These are phyloP conservation scores for Enhydra lutris DNA, from an alignment of 2,113 vertebrate genomes.

Conservation along the genomic window DNA sequence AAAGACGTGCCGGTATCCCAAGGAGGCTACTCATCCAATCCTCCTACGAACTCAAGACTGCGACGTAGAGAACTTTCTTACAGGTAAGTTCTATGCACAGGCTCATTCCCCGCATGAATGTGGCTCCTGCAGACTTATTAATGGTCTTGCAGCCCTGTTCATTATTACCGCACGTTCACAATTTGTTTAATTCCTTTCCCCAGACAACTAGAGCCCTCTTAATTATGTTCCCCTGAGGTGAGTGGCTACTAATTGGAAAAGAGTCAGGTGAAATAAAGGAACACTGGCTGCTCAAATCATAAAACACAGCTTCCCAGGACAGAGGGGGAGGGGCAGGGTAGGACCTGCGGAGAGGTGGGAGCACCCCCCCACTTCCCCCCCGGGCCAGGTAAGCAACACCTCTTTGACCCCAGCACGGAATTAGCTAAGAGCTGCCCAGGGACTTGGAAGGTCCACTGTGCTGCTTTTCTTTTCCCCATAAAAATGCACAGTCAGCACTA, in stretches of 20 bases:
- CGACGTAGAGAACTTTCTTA: slow-evolving; percentile 29
- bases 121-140: slow-evolving; percentile 70
- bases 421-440: slow-evolving; percentile 1
- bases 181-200: slow-evolving; percentile 81
- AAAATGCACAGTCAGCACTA: not conserved
- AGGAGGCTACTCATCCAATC: not conserved
- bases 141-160: slow-evolving; percentile 68
- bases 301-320: slow-evolving; percentile 62
- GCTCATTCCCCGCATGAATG: slow-evolving; percentile 62
- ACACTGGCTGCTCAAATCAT: slow-evolving; percentile 60
- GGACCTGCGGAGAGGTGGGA: not conserved
- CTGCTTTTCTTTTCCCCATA: not conserved
- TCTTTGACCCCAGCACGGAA: not conserved
- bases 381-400: not conserved
- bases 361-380: too few species aligned
- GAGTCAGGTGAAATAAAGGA: slow-evolving; percentile 81
- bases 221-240: slow-evolving; percentile 81
- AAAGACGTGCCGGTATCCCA: not conserved
- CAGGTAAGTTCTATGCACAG: slow-evolving; percentile 58
- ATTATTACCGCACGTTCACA: slow-evolving; percentile 77
- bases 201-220: slow-evolving; percentile 80
- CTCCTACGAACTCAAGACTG: not conserved
- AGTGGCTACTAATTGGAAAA: slow-evolving; percentile 80
- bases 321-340: slow-evolving; percentile 28
- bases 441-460: slow-evolving; percentile 8